These are phyloP conservation scores for Platycheirus albimanus DNA, from an alignment of 2,888 invertebrate genomes.

Conservation along the genomic window DNA sequence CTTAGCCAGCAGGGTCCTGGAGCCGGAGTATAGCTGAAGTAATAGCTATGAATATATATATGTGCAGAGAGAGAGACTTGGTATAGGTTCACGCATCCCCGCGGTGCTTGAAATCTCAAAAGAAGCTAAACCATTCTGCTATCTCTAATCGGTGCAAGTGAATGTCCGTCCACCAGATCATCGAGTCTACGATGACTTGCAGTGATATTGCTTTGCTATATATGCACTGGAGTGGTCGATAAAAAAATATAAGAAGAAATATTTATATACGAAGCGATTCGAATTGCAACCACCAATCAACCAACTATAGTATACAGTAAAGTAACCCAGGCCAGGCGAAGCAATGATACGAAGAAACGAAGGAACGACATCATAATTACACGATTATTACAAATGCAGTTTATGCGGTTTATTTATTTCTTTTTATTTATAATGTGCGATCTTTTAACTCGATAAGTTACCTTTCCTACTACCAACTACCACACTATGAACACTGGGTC, in stretches of 20 bases:
- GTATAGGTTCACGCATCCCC: conserved; percentile 36
- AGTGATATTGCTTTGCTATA: conserved; percentile 56
- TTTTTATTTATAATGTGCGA: conserved; percentile 63
- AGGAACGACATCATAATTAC: conserved; percentile 71
- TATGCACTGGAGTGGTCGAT: no score
- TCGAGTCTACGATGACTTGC: conserved; percentile 46
- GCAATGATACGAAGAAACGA: conserved; percentile 26
- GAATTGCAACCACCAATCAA: conserved; percentile 21
- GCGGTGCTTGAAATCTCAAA: conserved; percentile 47
- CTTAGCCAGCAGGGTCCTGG: no score
- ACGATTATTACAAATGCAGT: conserved; percentile 70
- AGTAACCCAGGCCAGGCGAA: conserved; percentile 8
- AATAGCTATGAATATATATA: not conserved
- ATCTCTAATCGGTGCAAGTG: conserved; percentile 70
- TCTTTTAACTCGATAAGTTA: conserved; percentile 52
- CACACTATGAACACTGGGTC: no score
- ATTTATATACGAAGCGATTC: conserved; percentile 37
- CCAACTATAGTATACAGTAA: not conserved
- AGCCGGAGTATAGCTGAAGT: no score
- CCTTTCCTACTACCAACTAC: not conserved
- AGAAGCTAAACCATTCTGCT: conserved; percentile 67
- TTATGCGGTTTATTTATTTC: conserved; percentile 37
- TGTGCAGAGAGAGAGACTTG: not conserved
- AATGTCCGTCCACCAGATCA: conserved; percentile 60
- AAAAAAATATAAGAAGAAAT: no score